Evolutionary conservation across 64 coral and sea anemone genomes (phyloP).

Genomic region (Pocillopora verrucosa): DNA sequence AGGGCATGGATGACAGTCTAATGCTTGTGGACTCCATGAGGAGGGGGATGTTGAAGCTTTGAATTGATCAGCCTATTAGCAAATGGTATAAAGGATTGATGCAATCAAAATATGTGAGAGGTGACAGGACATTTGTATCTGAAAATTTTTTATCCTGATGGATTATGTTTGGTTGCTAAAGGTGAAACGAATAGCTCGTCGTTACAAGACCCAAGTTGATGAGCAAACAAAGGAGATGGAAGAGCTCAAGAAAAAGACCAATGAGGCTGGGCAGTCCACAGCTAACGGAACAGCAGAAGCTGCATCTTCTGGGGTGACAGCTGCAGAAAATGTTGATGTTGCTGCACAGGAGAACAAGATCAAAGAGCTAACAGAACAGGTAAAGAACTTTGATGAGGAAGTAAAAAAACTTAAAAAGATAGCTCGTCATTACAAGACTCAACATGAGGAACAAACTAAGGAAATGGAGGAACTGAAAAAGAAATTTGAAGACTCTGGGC

Average conservation of each 20-base stretch:
- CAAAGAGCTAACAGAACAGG: conserved; percentile 79
- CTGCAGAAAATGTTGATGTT: conserved; percentile 39
- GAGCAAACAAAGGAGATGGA: conserved; percentile 65
- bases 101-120: no score
- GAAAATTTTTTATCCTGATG: neutral
- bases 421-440: conserved; percentile 88
- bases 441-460: conserved; percentile 71
- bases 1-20: no score
- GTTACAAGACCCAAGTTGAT: conserved; percentile 87
- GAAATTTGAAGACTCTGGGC: conserved; percentile 48
- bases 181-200: conserved; percentile 93
- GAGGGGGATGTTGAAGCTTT: no score
- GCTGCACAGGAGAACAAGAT: conserved; percentile 46
- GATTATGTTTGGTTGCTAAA: neutral
- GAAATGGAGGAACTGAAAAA: conserved; percentile 70
- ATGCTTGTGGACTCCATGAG: no score
- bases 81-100: no score
- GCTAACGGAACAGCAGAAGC: neutral
- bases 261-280: conserved; percentile 26
- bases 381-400: conserved; percentile 58
- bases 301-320: neutral
- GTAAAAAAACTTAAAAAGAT: conserved; percentile 80
- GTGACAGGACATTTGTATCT: no score
- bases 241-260: conserved; percentile 67
- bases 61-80: no score